Percentiles rank a stretch among this genome's conserved stretches.
Evolutionary conservation across 2,888 invertebrate genomes (phyloP).

Genomic region (Drosophila dives): DNA sequence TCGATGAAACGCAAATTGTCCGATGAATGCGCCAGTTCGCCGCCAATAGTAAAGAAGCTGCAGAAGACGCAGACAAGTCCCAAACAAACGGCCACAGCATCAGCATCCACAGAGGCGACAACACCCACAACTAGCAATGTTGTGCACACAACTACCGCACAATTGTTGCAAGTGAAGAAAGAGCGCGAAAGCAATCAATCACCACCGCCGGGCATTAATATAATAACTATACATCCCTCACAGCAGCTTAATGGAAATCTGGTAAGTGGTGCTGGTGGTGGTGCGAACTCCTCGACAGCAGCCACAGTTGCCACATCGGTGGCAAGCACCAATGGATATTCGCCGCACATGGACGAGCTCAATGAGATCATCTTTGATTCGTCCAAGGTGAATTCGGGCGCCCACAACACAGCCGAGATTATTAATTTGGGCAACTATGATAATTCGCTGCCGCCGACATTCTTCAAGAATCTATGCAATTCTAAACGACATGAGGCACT

Average conservation of each 20-base stretch:
- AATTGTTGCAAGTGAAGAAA: conserved; percentile 77
- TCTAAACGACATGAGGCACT: conserved; percentile 83
- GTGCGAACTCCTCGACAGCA: conserved; percentile 72
- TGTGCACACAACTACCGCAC: conserved; percentile 71
- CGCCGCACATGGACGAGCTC: conserved; percentile 81
- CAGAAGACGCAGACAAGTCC: conserved; percentile 43
- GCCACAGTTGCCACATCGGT: conserved; percentile 77
- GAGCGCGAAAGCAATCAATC: conserved; percentile 69
- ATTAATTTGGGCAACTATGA: conserved; percentile 83
- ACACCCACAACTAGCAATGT: conserved; percentile 35
- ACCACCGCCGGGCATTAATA: conserved; percentile 76
- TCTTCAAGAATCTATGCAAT: conserved; percentile 84
- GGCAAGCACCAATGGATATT: conserved; percentile 81
- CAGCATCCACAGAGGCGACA: conserved; percentile 33
- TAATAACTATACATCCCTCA: conserved; percentile 81
- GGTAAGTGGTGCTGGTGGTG: conserved; percentile 43
- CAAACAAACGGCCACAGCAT: conserved; percentile 40
- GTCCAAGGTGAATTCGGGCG: conserved; percentile 42
- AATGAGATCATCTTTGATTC: conserved; percentile 83
- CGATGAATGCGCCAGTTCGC: conserved; percentile 58
- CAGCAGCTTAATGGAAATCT: conserved; percentile 63
- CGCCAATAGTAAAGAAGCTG: conserved; percentile 38
- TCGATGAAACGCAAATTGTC: conserved; percentile 80
- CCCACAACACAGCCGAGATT: conserved; percentile 63
- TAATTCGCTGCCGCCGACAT: conserved; percentile 83